Evolutionary conservation across 2,113 vertebrate genomes (phyloP).

Genomic region (Otus sunia): DNA sequence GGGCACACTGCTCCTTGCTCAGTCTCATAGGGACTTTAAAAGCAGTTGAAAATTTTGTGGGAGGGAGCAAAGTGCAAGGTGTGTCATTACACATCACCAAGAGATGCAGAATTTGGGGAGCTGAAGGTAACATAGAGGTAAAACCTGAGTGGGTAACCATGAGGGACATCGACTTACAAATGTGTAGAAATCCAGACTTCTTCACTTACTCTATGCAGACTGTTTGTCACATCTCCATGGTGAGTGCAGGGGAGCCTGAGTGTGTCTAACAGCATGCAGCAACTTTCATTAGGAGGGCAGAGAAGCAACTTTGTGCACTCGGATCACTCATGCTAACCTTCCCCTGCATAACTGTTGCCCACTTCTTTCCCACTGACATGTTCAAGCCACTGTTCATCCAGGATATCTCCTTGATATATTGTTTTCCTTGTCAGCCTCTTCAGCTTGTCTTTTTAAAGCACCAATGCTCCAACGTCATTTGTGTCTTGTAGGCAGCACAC

Average conservation of each 20-base stretch:
- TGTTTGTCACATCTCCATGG: not conserved
- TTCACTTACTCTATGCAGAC: not conserved
- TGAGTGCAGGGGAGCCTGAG: not conserved
- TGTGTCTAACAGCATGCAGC: not conserved
- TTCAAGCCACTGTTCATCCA: not conserved
- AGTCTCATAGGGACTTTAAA: not conserved
- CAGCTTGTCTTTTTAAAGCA: not conserved
- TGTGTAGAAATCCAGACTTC: not conserved
- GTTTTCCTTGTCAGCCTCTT: not conserved
- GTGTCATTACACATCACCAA: too few species aligned
- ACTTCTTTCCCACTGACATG: not conserved
- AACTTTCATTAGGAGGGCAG: not conserved
- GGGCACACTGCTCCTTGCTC: not conserved
- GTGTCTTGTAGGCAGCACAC: not conserved
- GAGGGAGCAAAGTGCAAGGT: not conserved
- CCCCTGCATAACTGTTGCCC: accelerated
- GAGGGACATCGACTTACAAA: not conserved
- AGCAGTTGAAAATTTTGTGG: not conserved
- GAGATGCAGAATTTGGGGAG: not conserved
- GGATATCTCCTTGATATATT: not conserved
- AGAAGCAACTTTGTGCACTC: accelerated
- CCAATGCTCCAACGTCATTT: accelerated
- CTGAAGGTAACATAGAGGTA: accelerated
- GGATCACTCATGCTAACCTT: not conserved
- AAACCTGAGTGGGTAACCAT: not conserved